Evolutionary conservation across 2,888 invertebrate species (phyloP).

Genomic region (Lasioglossum zephyrum): DNA sequence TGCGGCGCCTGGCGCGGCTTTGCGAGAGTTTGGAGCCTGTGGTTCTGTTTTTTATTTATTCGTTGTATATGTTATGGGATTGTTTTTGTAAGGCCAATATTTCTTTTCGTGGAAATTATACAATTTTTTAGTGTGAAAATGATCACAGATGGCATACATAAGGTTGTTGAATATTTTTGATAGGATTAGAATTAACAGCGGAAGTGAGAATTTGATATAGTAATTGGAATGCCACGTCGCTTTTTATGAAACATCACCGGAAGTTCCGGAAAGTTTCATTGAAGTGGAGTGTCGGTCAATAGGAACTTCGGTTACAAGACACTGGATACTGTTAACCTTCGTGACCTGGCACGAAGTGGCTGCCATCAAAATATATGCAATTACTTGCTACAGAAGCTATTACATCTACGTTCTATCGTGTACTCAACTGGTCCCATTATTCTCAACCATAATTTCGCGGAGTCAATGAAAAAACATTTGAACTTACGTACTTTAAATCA

Average conservation of each 20-base stretch:
- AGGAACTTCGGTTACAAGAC: slow-evolving; percentile 8
- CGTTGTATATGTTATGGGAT: background rate
- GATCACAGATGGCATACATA: background rate
- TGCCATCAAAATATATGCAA: slow-evolving; percentile 10
- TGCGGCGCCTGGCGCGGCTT: background rate
- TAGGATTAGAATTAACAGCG: background rate
- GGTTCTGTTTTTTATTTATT: background rate
- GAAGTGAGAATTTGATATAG: background rate
- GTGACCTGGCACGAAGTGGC: background rate
- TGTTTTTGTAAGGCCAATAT: background rate
- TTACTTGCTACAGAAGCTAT: background rate
- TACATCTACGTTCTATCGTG: background rate
- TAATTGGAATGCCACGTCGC: background rate
- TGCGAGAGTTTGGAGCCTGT: background rate
- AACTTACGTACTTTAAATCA: background rate
- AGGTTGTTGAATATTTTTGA: background rate
- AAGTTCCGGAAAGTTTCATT: background rate
- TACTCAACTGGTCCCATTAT: background rate
- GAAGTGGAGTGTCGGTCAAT: slow-evolving; percentile 16
- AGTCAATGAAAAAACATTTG: background rate
- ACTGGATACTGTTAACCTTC: background rate
- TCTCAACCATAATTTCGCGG: background rate
- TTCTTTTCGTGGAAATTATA: background rate
- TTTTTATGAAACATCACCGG: background rate
- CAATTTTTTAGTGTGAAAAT: background rate